These are phyloP conservation scores for Hirundichthys speculiger DNA, from an alignment of 2,113 vertebrate species.

Conservation along the genomic window DNA sequence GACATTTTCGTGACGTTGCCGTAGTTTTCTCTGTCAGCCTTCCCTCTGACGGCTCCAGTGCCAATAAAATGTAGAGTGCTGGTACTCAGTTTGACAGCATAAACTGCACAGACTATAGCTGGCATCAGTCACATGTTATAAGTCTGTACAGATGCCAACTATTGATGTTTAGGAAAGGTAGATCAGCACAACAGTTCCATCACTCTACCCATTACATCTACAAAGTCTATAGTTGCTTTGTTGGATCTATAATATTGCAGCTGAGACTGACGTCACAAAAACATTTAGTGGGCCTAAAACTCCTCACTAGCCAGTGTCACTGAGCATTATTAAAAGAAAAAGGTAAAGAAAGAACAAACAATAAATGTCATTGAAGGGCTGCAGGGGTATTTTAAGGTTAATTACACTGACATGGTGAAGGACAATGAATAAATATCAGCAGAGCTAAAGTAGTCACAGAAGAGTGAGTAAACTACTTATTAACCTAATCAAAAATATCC, in stretches of 20 bases:
- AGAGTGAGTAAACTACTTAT: not conserved
- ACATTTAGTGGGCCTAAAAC: not conserved
- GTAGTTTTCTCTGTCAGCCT: constrained; percentile 26
- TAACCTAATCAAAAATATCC: constrained; percentile 12
- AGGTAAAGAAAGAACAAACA: not conserved
- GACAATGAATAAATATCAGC: not conserved
- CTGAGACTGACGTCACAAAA: constrained; percentile 18
- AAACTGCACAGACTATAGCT: constrained; percentile 18
- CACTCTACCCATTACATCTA: constrained; percentile 11
- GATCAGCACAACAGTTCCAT: constrained; percentile 17
- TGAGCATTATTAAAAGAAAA: not conserved
- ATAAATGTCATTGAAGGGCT: not conserved
- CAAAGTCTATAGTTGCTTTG: constrained; percentile 2
- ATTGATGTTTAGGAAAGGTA: constrained; percentile 11
- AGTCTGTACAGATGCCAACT: constrained; percentile 6
- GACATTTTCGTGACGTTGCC: constrained; percentile 27
- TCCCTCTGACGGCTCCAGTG: not conserved
- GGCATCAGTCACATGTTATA: constrained; percentile 16
- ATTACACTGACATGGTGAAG: not conserved
- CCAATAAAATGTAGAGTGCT: constrained; percentile 6
- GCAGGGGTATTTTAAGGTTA: not conserved
- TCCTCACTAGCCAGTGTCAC: not conserved
- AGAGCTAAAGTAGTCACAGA: not conserved
- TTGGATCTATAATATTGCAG: constrained; percentile 35
- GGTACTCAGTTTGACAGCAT: constrained; percentile 5